Percentiles rank a stretch among this genome's conserved stretches.
phyloP scores from a whole-genome alignment of 2,113 vertebrate species.

The Microtus pennsylvanicus region DNA sequence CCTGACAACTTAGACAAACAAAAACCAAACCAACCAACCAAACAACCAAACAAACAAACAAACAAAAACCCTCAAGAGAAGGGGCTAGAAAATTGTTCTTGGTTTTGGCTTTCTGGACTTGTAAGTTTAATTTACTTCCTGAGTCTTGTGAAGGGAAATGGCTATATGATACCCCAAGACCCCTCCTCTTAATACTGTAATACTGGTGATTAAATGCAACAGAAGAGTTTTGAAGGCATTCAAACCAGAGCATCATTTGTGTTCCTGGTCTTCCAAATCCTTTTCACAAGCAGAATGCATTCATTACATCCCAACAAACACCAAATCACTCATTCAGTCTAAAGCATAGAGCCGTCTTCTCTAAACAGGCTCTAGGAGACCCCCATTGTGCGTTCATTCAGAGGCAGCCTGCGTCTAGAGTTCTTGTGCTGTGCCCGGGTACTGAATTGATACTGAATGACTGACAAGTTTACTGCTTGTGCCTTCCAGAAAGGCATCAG shows the following conservation, averaged over 20 bases:
- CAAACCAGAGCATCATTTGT: not conserved
- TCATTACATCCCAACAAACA: not conserved
- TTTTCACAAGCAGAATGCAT: not conserved
- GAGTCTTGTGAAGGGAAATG: not conserved
- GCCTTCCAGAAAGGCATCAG: not conserved
- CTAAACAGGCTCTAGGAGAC: not conserved
- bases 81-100: not conserved
- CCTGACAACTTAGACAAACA: not conserved
- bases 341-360: not conserved
- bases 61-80: not conserved
- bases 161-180: not conserved
- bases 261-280: not conserved
- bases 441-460: not conserved
- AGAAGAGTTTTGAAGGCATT: not conserved
- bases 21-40: not conserved
- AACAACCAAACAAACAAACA: not conserved
- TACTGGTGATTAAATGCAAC: not conserved
- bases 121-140: not conserved
- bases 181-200: not conserved
- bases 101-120: not conserved
- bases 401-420: not conserved
- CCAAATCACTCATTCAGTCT: not conserved
- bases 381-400: not conserved
- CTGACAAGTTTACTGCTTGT: not conserved
- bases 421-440: not conserved